These are phyloP conservation scores for Pelusios castaneus DNA, from an alignment of 2,113 vertebrate species.

Conservation along the genomic window DNA sequence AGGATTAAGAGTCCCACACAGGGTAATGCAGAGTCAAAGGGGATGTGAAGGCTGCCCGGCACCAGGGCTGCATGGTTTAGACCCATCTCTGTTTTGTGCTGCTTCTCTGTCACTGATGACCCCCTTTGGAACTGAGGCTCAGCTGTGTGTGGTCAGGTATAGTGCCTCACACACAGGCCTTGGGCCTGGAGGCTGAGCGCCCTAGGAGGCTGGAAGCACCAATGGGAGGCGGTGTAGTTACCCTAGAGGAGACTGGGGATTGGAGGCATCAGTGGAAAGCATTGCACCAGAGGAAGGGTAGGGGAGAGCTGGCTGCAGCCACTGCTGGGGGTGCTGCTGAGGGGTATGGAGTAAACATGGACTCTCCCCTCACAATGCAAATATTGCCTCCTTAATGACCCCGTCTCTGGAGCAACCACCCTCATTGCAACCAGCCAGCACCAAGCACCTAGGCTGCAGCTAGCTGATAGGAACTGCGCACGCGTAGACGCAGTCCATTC, in stretches of 20 bases:
- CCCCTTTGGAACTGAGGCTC: neutral
- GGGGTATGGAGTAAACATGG: neutral
- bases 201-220: neutral
- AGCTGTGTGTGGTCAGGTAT: neutral
- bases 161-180: neutral
- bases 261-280: too few relatives aligned
- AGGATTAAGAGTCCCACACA: too few relatives aligned
- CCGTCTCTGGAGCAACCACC: neutral
- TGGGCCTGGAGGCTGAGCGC: too few relatives aligned
- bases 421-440: neutral
- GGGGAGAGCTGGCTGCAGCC: rapidly evolving
- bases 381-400: neutral
- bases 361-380: neutral
- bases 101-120: neutral
- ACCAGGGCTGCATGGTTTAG: neutral
- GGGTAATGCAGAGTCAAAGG: neutral
- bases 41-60: neutral
- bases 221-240: neutral
- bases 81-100: neutral
- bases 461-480: neutral
- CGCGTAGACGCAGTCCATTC: rapidly evolving
- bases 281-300: too few relatives aligned
- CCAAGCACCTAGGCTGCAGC: too few relatives aligned
- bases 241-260: too few relatives aligned
- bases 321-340: rapidly evolving